phyloP scores from a whole-genome alignment of 2,113 vertebrate species.

The Loxodonta africana region DNA sequence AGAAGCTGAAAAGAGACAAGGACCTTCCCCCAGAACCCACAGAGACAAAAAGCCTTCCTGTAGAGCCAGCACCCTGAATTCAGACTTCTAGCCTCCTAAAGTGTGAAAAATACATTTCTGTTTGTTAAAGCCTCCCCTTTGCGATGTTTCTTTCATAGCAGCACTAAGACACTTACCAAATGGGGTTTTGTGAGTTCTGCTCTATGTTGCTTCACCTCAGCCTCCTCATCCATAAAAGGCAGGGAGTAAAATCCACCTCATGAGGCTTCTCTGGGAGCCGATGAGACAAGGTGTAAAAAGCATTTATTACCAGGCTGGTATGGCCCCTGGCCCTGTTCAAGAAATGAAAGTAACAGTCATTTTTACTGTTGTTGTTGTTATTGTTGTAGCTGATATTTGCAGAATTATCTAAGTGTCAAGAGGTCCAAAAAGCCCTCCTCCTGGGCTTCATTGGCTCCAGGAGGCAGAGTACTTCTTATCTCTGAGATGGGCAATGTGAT shows the following conservation, averaged over 20 bases:
- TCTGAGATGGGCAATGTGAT: rapidly evolving
- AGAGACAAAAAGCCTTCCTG: background rate
- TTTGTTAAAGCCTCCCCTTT: background rate
- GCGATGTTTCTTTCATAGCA: no score
- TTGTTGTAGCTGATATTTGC: rapidly evolving
- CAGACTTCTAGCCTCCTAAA: no score
- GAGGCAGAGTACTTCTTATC: rapidly evolving
- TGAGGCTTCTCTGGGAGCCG: no score
- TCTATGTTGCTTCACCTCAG: rapidly evolving
- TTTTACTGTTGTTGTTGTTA: no score
- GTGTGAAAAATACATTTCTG: background rate
- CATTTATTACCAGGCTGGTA: rapidly evolving
- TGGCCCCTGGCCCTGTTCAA: rapidly evolving
- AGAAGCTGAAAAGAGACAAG: background rate
- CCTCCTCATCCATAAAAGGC: no score
- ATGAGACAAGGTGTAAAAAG: rapidly evolving
- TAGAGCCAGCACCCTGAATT: no score
- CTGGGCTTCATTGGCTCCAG: rapidly evolving
- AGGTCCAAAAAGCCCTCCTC: rapidly evolving
- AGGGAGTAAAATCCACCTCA: rapidly evolving
- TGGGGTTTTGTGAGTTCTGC: rapidly evolving
- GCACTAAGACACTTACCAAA: background rate
- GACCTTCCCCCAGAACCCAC: background rate
- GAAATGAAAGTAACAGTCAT: rapidly evolving
- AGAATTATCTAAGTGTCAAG: rapidly evolving